Evolutionary conservation across 2,888 invertebrate genomes (phyloP), one percentile per base, ranked within the genome.

Genomic region (Lithophane semibrunnea): DNA sequence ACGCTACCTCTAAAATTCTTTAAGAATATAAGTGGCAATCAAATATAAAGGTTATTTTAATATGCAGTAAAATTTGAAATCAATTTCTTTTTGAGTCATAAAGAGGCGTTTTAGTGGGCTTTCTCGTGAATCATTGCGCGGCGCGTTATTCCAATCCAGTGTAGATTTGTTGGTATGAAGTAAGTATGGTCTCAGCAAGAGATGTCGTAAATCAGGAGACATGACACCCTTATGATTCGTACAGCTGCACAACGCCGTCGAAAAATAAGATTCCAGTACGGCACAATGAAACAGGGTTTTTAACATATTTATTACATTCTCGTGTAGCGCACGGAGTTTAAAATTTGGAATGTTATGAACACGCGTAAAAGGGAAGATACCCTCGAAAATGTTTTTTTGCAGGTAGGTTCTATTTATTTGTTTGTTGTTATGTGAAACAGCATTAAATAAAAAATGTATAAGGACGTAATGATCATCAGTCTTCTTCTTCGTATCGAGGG

Each of bases 51-150:
- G 94, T 94, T 95, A 95, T 92, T 95, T 95, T 95, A 96, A 96
- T 95, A 95, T 94, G 95, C 94, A 95, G 93, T 96, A 95, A 96
- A 95, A 95, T 94, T 94, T 93, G 89, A 94, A 96, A 95, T 96
- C 94, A 94, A 96, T 95, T 95, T 94, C 93, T 94, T 94, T 94
- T 92, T 87, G 86, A 92, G 93, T 91, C 90, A 92, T 95, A 95
- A 95, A 95, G 92, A 92, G 84, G 89, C 88, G 86, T 92, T 94
- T 95, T 93, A 94, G 93, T 93, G 90, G 89, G 89, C 89, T 92
- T 91, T 92, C 90, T 90, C 86, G 91, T 94, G 94, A 95, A 93
- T 94, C 94, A 94, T 92, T 91, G 91, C 88, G 89, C 85, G 84
- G 84, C 79, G 85, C 71, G 88, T 82, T 89, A 88, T 90, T 91